phyloP scores from a whole-genome alignment of 1,140 invertebrate species.

The Campoletis sonorensis region DNA sequence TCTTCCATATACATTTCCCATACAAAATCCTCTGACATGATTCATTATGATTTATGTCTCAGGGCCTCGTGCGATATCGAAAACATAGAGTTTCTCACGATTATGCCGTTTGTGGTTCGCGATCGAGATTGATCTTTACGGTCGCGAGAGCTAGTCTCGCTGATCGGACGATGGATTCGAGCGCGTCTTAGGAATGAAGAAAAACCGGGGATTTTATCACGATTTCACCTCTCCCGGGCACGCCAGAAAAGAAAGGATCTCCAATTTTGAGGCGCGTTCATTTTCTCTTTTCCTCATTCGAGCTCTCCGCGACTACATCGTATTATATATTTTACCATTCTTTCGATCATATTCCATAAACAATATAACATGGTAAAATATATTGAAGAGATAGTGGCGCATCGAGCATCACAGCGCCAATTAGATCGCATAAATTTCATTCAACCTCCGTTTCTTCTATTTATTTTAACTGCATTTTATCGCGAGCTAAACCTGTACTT shows the following conservation, averaged over 20 bases:
- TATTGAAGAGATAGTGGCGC: not conserved
- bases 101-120: not conserved
- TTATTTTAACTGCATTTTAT: not conserved
- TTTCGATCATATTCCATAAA: too few species aligned
- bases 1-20: not conserved
- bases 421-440: conserved; percentile 16
- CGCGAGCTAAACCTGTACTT: not conserved
- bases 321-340: not conserved
- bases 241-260: conserved; percentile 39
- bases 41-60: conserved; percentile 20
- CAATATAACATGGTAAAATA: not conserved
- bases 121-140: conserved; percentile 23
- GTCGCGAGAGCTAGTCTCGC: not conserved
- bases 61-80: conserved; percentile 7
- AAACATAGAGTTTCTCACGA: conserved; percentile 21
- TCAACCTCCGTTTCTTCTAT: not conserved
- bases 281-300: conserved; percentile 27
- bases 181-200: conserved; percentile 8
- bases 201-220: conserved; percentile 36
- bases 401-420: conserved; percentile 15
- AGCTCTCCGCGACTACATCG: not conserved
- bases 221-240: conserved; percentile 32
- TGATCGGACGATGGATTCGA: not conserved
- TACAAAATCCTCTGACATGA: not conserved
- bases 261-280: not conserved